Evolutionary conservation across 2,888 invertebrate species (phyloP).

Genomic region (Ormyrus thymus): DNA sequence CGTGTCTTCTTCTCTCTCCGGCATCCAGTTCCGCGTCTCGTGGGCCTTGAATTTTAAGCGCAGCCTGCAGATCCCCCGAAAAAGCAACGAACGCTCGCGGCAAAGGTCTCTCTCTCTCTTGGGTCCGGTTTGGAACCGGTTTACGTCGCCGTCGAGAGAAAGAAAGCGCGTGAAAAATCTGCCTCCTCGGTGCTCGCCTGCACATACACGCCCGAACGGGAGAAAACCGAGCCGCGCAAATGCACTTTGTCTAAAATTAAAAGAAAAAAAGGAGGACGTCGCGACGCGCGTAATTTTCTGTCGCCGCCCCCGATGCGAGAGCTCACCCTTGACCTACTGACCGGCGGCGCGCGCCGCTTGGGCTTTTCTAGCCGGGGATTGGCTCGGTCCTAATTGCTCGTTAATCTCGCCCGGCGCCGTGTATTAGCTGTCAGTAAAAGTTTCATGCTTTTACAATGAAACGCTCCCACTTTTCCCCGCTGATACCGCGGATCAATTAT

Average conservation of each 20-base stretch:
- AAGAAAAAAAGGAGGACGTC: neutral
- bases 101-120: neutral
- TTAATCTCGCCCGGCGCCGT: constrained; percentile 28
- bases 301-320: constrained; percentile 33
- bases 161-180: constrained; percentile 29
- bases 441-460: no score
- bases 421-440: neutral
- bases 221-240: no score
- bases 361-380: constrained; percentile 36
- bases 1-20: neutral
- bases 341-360: constrained; percentile 6
- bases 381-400: constrained; percentile 36
- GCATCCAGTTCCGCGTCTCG: constrained; percentile 28
- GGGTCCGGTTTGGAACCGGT: constrained; percentile 54
- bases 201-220: neutral
- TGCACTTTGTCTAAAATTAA: no score
- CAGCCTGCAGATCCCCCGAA: constrained; percentile 27
- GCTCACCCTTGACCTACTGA: constrained; percentile 55
- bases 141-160: neutral
- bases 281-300: constrained; percentile 15
- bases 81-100: neutral
- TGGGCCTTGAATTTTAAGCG: constrained; percentile 44
- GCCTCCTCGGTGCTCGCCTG: constrained; percentile 6
- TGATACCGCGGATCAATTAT: no score
- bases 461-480: no score